These are phyloP conservation scores for Notocelia uddmanniana DNA, from an alignment of 2,888 invertebrate genomes.

Conservation along the genomic window DNA sequence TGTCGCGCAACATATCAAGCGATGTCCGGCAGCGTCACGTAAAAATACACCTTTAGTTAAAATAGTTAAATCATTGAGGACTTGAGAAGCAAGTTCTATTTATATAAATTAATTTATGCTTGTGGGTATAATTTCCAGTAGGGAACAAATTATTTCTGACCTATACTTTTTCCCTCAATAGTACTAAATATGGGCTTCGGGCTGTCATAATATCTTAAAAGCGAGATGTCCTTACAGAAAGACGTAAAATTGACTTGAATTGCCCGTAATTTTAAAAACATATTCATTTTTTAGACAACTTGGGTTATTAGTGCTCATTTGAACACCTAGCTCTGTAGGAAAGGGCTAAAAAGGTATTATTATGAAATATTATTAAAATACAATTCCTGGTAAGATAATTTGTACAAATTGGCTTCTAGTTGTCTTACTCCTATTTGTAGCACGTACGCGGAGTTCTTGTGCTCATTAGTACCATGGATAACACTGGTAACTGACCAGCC, in stretches of 20 bases:
- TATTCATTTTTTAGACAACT: conserved; percentile 12
- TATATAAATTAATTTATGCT: conserved; percentile 12
- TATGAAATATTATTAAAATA: conserved; percentile 31
- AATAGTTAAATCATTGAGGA: neutral
- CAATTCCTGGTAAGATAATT: conserved; percentile 34
- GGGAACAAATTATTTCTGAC: conserved; percentile 5
- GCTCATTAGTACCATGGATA: neutral
- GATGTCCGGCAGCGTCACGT: too few relatives aligned
- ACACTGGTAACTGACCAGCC: neutral
- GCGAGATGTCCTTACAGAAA: conserved; percentile 25
- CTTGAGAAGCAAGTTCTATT: neutral
- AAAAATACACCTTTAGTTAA: too few relatives aligned
- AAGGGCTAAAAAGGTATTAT: conserved; percentile 34
- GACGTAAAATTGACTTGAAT: conserved; percentile 27
- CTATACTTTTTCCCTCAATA: conserved; percentile 5
- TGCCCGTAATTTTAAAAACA: conserved; percentile 35
- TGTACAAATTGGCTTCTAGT: conserved; percentile 39
- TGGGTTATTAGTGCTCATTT: conserved; percentile 27
- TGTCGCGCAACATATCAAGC: too few relatives aligned
- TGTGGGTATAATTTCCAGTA: conserved; percentile 16
- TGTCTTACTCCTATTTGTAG: conserved; percentile 25
- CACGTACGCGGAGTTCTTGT: conserved; percentile 14
- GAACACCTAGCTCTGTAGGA: conserved; percentile 28
- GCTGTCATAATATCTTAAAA: conserved; percentile 30
- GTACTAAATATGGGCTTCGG: conserved; percentile 17